Base-by-base conservation (phyloP, 2,888 invertebrate genomes). In the Phortica okadai region DNA sequence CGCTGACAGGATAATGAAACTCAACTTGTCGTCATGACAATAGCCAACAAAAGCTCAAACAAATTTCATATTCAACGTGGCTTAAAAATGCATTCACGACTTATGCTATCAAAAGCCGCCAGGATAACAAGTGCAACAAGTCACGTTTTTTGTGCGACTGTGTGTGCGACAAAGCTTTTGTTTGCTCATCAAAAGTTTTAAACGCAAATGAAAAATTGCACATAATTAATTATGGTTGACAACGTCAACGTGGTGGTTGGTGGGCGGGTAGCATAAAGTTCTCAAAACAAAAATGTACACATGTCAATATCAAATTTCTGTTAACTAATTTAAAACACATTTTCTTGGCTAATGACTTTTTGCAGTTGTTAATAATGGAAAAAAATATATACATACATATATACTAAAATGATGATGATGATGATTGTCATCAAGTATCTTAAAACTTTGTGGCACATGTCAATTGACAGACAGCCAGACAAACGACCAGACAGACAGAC, bases 1-100 rank as follows among this genome's bases (percentile, higher is more conserved):
- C 62, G n/a, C 45, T 69, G 42, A 69, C 45, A 69, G 69, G 8
- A 69, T 69, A 45, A 69, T 45, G 42, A 69, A 69, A 69, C 33
- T 69, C 21, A 14, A 50, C 50, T 8, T 8, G 50, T 50, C 14
- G 50, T 8, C 50, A 50, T 66, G 50, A 50, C 50, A 14, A 50
- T 4, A 1, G 16, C 69, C n/a, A 67, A 44, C 16, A 67, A 44
- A 8, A 66, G 66, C 50, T 50, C 14, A 50, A 50, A 14, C 50
- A 50, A 66, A 42, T 16, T 45, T 10, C 11, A 69, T 44, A 21
- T 41, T 67, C 33, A n/a, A 67, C 14, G 42, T 41, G 64, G 64
- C 25, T 33, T 50, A 25, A 7, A 33, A 64, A 64, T 64, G 25
- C 64, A 64, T 64, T 64, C 41, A 50, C 2, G 14, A 50, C 14